Conservation (phyloP, 2,113 vertebrate genomes). For the Aegithalos caudatus region DNA sequence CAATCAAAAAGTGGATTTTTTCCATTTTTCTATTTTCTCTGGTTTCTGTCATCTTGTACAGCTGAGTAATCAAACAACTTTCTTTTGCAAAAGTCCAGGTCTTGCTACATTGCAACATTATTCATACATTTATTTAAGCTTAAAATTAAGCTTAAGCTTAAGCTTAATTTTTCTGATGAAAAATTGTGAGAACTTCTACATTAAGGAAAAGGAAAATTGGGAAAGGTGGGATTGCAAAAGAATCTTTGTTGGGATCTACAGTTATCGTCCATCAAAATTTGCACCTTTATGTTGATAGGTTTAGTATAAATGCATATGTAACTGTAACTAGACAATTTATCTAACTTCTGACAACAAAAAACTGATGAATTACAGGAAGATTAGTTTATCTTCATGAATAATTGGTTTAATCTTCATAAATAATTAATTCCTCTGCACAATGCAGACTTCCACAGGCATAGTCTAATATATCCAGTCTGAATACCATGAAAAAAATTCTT, state of each 20-base stretch:
- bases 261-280: background rate
- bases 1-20: background rate
- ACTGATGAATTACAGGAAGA: background rate
- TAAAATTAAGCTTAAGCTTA: too few relatives aligned
- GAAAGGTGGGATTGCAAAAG: background rate
- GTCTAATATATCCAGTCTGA: background rate
- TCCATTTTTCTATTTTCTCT: background rate
- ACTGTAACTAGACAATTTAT: background rate
- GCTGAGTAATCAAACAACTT: accelerated
- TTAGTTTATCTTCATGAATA: background rate
- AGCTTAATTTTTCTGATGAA: too few relatives aligned
- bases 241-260: background rate
- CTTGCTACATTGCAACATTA: background rate
- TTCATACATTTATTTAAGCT: background rate
- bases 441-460: background rate
- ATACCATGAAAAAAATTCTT: background rate
- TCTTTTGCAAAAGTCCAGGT: background rate
- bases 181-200: background rate
- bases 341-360: background rate
- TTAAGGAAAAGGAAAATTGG: background rate
- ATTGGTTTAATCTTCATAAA: background rate
- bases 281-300: background rate
- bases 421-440: background rate
- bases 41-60: background rate
- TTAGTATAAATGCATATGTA: background rate